A percentile compares a stretch with the other conserved stretches of the same genome.
These are phyloP conservation scores for Formica selysi DNA, from an alignment of 1,140 invertebrate genomes.

Conservation along the genomic window DNA sequence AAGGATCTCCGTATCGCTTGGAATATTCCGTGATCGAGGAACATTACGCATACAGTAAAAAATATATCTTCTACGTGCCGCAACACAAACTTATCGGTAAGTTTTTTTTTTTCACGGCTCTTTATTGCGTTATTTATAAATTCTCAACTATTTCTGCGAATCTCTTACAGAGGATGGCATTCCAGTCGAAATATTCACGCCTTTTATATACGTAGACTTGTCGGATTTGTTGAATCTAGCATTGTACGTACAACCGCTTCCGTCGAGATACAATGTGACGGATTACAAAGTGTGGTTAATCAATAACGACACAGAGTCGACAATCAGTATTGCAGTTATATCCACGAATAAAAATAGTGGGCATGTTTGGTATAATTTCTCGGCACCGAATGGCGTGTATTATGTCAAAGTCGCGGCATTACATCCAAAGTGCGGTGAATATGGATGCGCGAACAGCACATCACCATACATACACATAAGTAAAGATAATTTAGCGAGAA, in stretches of 20 bases:
- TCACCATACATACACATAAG: conserved; percentile 81
- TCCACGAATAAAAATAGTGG: conserved; percentile 21
- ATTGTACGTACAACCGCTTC: conserved; percentile 81
- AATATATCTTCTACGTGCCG: conserved; percentile 82
- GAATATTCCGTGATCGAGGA: conserved; percentile 76
- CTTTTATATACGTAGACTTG: conserved; percentile 82
- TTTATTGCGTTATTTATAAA: background rate
- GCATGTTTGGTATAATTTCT: conserved; percentile 75
- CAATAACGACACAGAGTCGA: conserved; percentile 76
- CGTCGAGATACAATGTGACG: conserved; percentile 79
- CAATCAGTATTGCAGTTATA: conserved; percentile 38
- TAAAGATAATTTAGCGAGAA: conserved; percentile 63
- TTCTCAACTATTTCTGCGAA: background rate
- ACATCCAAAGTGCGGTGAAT: conserved; percentile 77
- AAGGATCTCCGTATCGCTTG: conserved; percentile 78
- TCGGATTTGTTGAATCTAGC: conserved; percentile 74
- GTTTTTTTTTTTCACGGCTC: background rate
- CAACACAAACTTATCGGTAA: conserved; percentile 79
- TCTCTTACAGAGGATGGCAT: conserved; percentile 66
- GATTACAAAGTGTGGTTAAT: conserved; percentile 81
- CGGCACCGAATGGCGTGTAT: conserved; percentile 76
- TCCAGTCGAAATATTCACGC: conserved; percentile 74
- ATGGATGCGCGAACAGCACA: conserved; percentile 82
- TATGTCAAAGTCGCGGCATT: conserved; percentile 83
- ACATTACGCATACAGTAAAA: conserved; percentile 79